Evolutionary conservation across 2,888 invertebrate species (phyloP).

Genomic region (Dicranocentrus wangi): DNA sequence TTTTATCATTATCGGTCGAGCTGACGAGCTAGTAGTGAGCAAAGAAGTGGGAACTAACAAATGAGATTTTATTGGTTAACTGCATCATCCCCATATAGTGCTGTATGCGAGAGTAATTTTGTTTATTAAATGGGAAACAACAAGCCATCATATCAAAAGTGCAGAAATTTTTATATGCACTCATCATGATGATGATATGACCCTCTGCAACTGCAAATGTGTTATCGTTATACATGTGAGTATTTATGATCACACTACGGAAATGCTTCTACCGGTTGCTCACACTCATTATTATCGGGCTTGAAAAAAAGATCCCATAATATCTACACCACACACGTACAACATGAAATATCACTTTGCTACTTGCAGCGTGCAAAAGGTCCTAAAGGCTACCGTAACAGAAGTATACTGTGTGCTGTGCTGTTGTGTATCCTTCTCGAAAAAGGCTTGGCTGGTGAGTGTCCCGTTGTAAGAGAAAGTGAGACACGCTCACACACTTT

Average conservation of each 20-base stretch:
- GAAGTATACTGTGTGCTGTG: not conserved
- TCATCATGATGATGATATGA: no score
- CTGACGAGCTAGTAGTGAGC: conserved; percentile 23
- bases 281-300: no score
- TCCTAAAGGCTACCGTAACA: conserved; percentile 4
- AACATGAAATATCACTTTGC: conserved; percentile 3
- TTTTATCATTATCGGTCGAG: no score
- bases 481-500: conserved; percentile 41
- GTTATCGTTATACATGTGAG: not conserved
- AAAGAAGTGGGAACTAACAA: not conserved
- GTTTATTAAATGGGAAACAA: conserved; percentile 24
- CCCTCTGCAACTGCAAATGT: not conserved
- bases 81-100: not conserved
- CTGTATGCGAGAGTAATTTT: not conserved
- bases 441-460: conserved; percentile 21
- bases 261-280: conserved; percentile 49
- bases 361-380: not conserved
- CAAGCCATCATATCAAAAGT: not conserved
- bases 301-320: conserved; percentile 15
- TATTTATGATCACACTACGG: conserved; percentile 24
- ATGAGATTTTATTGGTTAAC: conserved; percentile 18
- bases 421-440: not conserved
- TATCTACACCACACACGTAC: not conserved
- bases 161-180: not conserved
- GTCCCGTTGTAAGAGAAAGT: conserved; percentile 38